These are phyloP conservation scores for Temnothorax rugatulus DNA, from an alignment of 2,888 invertebrate genomes.

Conservation along the genomic window DNA sequence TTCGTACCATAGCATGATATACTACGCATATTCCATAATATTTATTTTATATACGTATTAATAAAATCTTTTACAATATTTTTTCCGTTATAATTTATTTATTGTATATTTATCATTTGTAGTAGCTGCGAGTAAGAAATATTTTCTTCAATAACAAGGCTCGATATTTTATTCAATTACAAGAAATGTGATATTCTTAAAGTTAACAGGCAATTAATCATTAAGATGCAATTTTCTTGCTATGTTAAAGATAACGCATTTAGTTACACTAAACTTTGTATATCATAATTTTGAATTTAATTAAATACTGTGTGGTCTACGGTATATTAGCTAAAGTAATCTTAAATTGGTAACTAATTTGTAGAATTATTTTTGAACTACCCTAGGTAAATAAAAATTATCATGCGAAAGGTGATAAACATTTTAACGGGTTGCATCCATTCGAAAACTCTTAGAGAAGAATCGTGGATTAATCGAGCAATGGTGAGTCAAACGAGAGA, in stretches of 20 bases:
- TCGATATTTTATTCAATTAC: neutral
- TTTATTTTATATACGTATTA: neutral
- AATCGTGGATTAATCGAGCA: conserved; percentile 50
- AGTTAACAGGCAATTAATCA: neutral
- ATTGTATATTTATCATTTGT: neutral
- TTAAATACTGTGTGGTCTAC: neutral
- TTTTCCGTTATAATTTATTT: neutral
- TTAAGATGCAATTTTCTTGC: neutral
- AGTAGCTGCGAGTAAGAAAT: neutral
- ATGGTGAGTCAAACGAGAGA: conserved; percentile 35
- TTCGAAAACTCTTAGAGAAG: conserved; percentile 1
- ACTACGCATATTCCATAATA: neutral
- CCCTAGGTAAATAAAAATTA: neutral
- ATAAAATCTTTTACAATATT: neutral
- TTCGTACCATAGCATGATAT: neutral
- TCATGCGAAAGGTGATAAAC: neutral
- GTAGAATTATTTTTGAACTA: conserved; percentile 3
- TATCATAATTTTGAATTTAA: neutral
- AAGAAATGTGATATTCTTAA: neutral
- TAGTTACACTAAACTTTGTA: neutral
- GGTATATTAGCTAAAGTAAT: neutral
- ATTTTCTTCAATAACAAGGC: neutral
- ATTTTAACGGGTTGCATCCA: conserved; percentile 9
- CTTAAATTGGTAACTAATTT: neutral
- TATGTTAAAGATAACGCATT: neutral